A percentile compares a stretch with the other conserved stretches of the same genome.
Conservation (phyloP, 2,888 invertebrate species). For the Andricus quercusramuli region DNA sequence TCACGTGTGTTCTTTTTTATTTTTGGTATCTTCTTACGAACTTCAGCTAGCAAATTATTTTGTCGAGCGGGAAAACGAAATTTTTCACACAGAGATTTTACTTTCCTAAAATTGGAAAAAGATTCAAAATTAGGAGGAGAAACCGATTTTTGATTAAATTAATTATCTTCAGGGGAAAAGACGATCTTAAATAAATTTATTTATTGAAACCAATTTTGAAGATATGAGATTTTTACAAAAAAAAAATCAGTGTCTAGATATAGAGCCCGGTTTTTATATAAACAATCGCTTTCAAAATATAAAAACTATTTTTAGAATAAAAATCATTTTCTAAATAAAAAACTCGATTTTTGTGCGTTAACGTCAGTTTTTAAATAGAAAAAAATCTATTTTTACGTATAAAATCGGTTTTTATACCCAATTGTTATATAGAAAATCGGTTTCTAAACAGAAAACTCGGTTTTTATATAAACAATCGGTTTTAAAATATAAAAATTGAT, state of each 20-base stretch:
- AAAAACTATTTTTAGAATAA: background rate
- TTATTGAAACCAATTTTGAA: no score
- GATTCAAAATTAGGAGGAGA: background rate
- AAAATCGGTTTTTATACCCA: no score
- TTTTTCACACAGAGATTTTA: background rate
- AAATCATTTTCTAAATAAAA: no score
- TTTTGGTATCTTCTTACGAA: slow-evolving; percentile 39
- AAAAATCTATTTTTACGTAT: no score
- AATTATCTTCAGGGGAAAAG: background rate
- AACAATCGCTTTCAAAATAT: background rate
- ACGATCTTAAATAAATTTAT: background rate
- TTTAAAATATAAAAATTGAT: background rate
- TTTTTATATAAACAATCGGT: background rate
- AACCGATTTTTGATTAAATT: background rate
- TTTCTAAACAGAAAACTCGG: background rate
- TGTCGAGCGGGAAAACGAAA: slow-evolving; percentile 8
- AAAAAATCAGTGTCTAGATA: no score
- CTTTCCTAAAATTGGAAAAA: background rate
- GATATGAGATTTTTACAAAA: no score
- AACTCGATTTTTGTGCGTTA: no score
- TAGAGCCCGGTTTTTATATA: no score
- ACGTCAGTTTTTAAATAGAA: no score
- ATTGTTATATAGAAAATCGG: no score
- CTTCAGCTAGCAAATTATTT: slow-evolving; percentile 3
- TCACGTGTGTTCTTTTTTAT: slow-evolving; percentile 24